Evolutionary conservation across 2,888 invertebrate species (phyloP).

Genomic region (Hymenopus coronatus): DNA sequence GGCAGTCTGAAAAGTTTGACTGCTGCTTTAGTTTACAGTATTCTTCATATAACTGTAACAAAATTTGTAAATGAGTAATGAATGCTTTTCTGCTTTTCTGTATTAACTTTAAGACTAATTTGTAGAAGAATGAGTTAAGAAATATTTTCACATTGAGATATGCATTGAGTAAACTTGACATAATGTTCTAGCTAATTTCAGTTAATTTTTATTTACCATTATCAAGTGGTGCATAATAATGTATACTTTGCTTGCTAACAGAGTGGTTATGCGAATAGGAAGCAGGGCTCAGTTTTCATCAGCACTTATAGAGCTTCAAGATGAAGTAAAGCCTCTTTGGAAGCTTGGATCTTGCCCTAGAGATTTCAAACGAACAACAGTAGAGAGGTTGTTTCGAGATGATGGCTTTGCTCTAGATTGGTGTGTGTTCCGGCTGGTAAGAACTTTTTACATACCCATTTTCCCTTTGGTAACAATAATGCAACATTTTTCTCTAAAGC

Average conservation of each 20-base stretch:
- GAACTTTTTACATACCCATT: constrained; percentile 35
- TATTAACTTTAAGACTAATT: too few relatives aligned
- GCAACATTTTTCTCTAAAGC: too few relatives aligned
- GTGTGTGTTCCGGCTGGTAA: constrained; percentile 83
- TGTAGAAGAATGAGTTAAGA: too few relatives aligned
- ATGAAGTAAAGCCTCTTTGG: constrained; percentile 78
- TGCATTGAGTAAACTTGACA: too few relatives aligned
- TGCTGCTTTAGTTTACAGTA: too few relatives aligned
- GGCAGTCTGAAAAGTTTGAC: too few relatives aligned
- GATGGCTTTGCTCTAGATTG: constrained; percentile 80
- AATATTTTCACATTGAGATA: background rate
- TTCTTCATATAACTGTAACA: too few relatives aligned
- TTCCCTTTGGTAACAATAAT: background rate
- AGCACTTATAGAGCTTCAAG: constrained; percentile 65
- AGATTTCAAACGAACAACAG: constrained; percentile 80
- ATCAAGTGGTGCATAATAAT: background rate
- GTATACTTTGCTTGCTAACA: constrained; percentile 43
- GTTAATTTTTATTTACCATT: background rate
- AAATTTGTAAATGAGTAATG: too few relatives aligned
- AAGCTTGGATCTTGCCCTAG: constrained; percentile 74
- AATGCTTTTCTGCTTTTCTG: too few relatives aligned
- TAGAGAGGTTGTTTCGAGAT: constrained; percentile 77
- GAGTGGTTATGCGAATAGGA: constrained; percentile 78
- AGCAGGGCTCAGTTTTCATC: constrained; percentile 71
- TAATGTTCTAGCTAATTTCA: background rate